Evolutionary conservation across 1,140 invertebrate genomes (phyloP), one percentile per base, ranked within the genome.

Genomic region (Heliconius congener): DNA sequence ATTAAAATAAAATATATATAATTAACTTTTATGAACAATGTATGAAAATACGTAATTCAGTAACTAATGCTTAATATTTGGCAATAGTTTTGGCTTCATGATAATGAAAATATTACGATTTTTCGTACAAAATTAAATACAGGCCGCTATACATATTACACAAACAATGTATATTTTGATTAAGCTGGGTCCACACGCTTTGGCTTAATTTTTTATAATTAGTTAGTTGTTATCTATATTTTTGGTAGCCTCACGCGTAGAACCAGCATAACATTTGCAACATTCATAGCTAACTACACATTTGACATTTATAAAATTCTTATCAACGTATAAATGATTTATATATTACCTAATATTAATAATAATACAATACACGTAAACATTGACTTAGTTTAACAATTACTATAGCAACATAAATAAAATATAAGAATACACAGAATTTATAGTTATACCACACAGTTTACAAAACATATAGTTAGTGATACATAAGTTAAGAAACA

Each of bases 71-170:
- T 55, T 83, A 84, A 81, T 85, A 88, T 89, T 91, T 91, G 88
- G 88, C 90, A 91, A 87, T 85, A 42, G 79, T 83, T 90, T 90
- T 90, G 90, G 88, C 89, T 84, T 87, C 77, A 78, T 78, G 57
- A 82, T 80, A 77, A 81, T 71, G 57, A 72, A 71, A 11, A 76
- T 37, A 37, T 60, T 18, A 42, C 30, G 34, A 37, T 75, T 75
- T 75, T 37, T 76, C 9, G 13, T 50, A 76, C 42, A 71, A 76
- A 76, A 70, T 42, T 50, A 76, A 71, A 66, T 75, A 75, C 74
- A 76, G 74, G 74, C 60, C 74, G 60, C 27, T 72, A 11, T 55
- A 57, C 3, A 8, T 27, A 66, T 66, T 66, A 66, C 60, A 27
- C 27, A 66, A 27, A 66, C 30, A 66, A 30, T 66, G n/a, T 66